phyloP scores from a whole-genome alignment of 2,888 invertebrate genomes.

The Psococerastis gibbosa region DNA sequence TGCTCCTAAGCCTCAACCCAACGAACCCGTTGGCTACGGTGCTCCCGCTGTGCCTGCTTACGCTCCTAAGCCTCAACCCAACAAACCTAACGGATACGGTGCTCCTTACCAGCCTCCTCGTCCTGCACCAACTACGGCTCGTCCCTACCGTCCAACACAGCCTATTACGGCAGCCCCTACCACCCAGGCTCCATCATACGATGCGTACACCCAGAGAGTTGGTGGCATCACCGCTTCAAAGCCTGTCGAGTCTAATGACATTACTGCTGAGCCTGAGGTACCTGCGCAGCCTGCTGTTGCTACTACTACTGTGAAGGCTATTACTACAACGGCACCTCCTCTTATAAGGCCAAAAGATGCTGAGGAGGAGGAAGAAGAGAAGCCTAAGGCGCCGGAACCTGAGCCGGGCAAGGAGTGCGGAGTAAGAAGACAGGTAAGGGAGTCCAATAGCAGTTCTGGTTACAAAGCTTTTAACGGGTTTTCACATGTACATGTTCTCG shows the following conservation, averaged over 20 bases:
- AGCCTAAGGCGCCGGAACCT: slow-evolving; percentile 14
- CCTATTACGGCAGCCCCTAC: not conserved
- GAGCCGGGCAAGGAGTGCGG: slow-evolving; percentile 24
- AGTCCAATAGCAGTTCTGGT: slow-evolving; percentile 6
- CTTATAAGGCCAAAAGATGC: slow-evolving; percentile 21
- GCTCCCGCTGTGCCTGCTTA: not conserved
- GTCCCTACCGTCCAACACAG: slow-evolving; percentile 8
- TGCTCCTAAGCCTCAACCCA: not conserved
- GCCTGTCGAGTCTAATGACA: slow-evolving; percentile 1
- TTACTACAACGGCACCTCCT: slow-evolving; percentile 17
- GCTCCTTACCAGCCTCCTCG: slow-evolving; percentile 7
- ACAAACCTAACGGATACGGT: not conserved
- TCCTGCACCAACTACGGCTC: not conserved
- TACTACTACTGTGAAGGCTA: slow-evolving; percentile 15
- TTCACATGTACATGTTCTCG: too few species aligned
- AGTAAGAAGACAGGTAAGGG: slow-evolving; percentile 25
- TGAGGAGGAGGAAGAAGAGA: slow-evolving; percentile 18
- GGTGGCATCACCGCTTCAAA: not conserved
- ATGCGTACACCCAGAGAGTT: not conserved
- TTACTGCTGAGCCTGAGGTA: slow-evolving; percentile 9
- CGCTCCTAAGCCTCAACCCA: not conserved
- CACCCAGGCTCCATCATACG: not conserved
- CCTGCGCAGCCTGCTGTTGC: slow-evolving; percentile 1
- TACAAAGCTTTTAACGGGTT: not conserved
- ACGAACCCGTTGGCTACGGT: not conserved